Conservation (phyloP, 2,113 vertebrate species). For the Ailuropoda melanoleuca region DNA sequence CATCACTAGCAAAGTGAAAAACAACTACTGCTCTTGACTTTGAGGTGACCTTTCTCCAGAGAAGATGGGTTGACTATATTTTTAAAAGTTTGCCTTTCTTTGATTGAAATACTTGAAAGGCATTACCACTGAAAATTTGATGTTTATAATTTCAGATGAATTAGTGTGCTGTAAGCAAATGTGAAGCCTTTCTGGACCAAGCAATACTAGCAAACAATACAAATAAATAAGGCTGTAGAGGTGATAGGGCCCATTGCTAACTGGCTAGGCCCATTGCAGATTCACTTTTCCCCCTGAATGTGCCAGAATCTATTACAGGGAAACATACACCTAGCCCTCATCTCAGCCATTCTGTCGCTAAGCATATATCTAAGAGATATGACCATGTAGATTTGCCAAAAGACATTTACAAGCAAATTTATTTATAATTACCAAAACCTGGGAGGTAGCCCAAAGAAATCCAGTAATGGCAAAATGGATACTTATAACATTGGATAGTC, state of each 20-base stretch:
- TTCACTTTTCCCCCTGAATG: background rate
- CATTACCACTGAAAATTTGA: background rate
- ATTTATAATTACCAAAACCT: background rate
- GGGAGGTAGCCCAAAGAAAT: background rate
- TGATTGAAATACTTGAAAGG: background rate
- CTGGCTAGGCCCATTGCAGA: background rate
- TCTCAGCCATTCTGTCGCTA: background rate
- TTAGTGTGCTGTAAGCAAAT: background rate
- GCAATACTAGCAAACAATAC: background rate
- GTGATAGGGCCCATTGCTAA: background rate
- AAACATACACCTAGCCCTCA: background rate
- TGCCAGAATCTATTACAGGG: background rate
- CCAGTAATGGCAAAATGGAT: background rate
- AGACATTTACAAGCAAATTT: background rate
- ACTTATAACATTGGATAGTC: background rate
- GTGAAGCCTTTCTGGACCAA: background rate
- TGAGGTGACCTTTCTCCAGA: conserved; percentile 35
- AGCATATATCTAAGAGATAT: background rate
- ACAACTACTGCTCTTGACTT: background rate
- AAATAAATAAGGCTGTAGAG: background rate
- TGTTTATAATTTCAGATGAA: background rate
- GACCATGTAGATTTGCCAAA: background rate
- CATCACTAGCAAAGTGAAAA: background rate
- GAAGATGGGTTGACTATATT: background rate
- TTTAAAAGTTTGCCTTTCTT: background rate